phyloP scores from a whole-genome alignment of 2,113 vertebrate genomes.

The Lasiurus cinereus region DNA sequence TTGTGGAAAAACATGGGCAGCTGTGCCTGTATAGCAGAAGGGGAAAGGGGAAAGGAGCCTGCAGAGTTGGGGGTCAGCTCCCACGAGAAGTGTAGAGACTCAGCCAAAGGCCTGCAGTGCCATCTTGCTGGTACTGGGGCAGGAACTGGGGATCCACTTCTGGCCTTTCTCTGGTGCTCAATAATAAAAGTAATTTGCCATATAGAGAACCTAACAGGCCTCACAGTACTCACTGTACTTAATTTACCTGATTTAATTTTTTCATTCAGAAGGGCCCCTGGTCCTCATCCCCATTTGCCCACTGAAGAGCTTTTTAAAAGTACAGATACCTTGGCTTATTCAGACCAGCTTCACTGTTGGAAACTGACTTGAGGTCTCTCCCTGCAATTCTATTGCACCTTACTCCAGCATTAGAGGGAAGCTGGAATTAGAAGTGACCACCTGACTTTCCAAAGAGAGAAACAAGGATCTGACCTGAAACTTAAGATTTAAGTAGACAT shows the following conservation, averaged over 20 bases:
- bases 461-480: neutral
- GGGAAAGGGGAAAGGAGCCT: fast-evolving
- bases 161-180: neutral
- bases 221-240: neutral
- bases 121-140: neutral
- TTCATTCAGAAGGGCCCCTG: neutral
- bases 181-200: neutral
- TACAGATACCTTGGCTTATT: neutral
- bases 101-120: neutral
- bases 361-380: neutral
- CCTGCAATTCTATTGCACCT: neutral
- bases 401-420: neutral
- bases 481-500: neutral
- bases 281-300: neutral
- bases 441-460: neutral
- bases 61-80: neutral
- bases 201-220: neutral
- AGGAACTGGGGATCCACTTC: neutral
- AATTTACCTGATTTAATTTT: neutral
- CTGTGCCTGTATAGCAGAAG: neutral
- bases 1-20: neutral
- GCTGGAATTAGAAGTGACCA: neutral
- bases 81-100: neutral
- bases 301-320: neutral
- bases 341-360: neutral